phyloP scores from a whole-genome alignment of 2,797 vertebrate species.

The Premnoplex brunnescens region DNA sequence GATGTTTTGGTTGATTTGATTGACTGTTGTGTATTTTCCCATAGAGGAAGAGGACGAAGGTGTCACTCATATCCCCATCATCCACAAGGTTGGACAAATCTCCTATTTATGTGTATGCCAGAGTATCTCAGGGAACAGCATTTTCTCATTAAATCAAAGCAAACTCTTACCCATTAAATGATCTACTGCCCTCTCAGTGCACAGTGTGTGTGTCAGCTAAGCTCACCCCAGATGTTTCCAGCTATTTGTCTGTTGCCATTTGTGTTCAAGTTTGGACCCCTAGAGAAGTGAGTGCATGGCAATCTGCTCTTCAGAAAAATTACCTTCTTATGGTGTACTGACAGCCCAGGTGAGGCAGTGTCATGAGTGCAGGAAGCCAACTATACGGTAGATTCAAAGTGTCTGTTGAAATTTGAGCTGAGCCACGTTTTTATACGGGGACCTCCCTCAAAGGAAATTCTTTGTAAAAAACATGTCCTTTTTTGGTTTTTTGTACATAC shows the following conservation, averaged over 20 bases:
- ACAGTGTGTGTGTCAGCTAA: background rate
- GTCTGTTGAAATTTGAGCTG: background rate
- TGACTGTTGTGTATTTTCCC: background rate
- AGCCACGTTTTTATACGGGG: background rate
- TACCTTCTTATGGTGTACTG: background rate
- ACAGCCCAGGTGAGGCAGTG: background rate
- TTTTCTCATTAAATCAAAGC: background rate
- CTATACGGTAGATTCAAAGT: background rate
- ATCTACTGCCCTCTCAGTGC: background rate
- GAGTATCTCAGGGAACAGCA: background rate
- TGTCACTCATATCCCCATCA: constrained; percentile 71
- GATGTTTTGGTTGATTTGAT: background rate
- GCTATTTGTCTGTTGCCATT: background rate
- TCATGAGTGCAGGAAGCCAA: background rate
- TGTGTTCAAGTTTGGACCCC: background rate
- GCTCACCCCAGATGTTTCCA: background rate
- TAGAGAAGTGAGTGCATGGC: background rate
- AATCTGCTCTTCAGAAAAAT: background rate
- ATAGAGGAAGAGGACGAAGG: constrained; percentile 22
- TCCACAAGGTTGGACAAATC: constrained; percentile 69
- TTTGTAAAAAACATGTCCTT: background rate
- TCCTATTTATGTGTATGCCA: background rate
- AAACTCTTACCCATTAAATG: background rate
- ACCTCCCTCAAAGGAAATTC: background rate
- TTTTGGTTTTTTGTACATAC: background rate